These are phyloP conservation scores for Ageneiosus marmoratus DNA, from an alignment of 2,113 vertebrate genomes.

Conservation along the genomic window DNA sequence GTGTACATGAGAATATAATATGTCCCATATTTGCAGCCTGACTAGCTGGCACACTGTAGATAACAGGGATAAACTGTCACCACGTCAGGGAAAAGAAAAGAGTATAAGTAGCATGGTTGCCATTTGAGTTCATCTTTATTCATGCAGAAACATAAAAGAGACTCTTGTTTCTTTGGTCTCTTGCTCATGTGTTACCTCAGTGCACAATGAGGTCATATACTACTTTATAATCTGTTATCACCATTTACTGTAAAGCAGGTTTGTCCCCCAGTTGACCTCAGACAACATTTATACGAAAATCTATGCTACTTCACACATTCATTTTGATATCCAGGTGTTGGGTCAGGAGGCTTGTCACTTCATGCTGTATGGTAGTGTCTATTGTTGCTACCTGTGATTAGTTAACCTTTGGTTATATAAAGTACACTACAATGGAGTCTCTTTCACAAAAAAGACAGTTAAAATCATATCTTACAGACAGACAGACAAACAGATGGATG, in stretches of 20 bases:
- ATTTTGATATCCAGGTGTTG: neutral
- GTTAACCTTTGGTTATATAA: neutral
- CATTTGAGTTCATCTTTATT: neutral
- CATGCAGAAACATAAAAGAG: conserved; percentile 11
- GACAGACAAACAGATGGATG: too few relatives aligned
- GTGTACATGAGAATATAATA: neutral
- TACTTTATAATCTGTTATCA: neutral
- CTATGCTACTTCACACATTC: neutral
- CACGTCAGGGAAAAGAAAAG: neutral
- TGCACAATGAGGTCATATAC: neutral
- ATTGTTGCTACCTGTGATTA: neutral
- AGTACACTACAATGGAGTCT: neutral
- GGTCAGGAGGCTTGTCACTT: neutral
- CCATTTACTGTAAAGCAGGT: neutral
- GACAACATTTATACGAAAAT: neutral
- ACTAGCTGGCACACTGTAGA: neutral
- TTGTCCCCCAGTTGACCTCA: neutral
- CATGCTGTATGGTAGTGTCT: neutral
- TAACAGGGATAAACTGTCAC: neutral
- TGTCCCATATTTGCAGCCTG: conserved; percentile 1
- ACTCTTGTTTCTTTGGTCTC: neutral
- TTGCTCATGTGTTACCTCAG: neutral
- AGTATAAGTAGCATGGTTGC: neutral
- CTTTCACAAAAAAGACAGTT: neutral
- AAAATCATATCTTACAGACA: too few relatives aligned